Base-by-base conservation (phyloP, 2,888 invertebrate genomes). In the Eucriotettix oculatus region DNA sequence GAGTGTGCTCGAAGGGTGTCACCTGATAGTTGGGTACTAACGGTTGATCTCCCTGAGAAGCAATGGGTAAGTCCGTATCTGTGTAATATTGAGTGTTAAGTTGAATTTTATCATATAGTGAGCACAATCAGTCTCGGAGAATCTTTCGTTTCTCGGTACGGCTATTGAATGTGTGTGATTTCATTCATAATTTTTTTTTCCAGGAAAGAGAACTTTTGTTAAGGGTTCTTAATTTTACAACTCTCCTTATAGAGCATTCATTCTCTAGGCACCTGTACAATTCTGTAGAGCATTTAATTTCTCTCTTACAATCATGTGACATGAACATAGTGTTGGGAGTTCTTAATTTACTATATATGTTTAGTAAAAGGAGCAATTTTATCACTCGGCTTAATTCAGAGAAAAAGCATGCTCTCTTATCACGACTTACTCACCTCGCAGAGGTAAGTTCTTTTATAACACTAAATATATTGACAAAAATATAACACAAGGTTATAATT, bases 351-450 rank as follows among this genome's bases (percentile, higher is more conserved):
- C 77, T 92, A 16, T 92, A 90, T 72, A 90, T 90, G 80, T 90
- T 91, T 74, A 90, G 90, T 64, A 90, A 90, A 74, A 79, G 90
- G 63, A 89, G 89, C 71, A 90, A 90, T 73, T 90, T 90, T 70
- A 87, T 90, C 67, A 85, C 88, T 56, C 80, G 89, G 64, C 75
- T 90, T 65, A 82, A 82, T 68, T 79, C 78, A 66, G 85, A 85
- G 65, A 86, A 86, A 73, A 78, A 85, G 67, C 83, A 85, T 67
- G 80, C 83, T 56, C 74, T 90, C 54, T 76, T 89, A 58, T 81
- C 83, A 58, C 78, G 88, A 67, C 77, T 90, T 9, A 84, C 83
- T 66, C 85, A 87, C 69, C 76, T 90, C 64, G 90, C 90, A 17
- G 90, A 90, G 82, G 87, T 87, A 73, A 70, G 73, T 29, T 29